Percentiles rank a stretch among this genome's conserved stretches.
phyloP scores from a whole-genome alignment of 2,888 invertebrate genomes.

The Cistogaster globosa region DNA sequence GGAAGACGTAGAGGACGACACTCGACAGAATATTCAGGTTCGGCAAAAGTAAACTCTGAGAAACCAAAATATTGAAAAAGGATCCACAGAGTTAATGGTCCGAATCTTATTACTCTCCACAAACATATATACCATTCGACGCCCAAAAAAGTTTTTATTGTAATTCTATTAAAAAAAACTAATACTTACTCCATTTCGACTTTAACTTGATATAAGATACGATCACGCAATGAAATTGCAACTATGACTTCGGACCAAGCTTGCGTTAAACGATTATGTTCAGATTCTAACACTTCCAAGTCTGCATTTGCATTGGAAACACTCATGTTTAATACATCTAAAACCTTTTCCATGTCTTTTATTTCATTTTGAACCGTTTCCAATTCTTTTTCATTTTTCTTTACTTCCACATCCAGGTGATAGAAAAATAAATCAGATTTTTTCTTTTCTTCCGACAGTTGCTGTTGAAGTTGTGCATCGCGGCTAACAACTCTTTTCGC shows the following conservation, averaged over 20 bases:
- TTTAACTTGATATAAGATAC: slow-evolving; percentile 86
- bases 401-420: slow-evolving; percentile 87
- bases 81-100: too few relatives aligned
- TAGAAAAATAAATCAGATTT: slow-evolving; percentile 87
- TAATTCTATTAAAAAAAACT: neutral
- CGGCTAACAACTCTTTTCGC: slow-evolving; percentile 81
- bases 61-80: too few relatives aligned
- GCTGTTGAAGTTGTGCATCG: slow-evolving; percentile 81
- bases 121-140: too few relatives aligned
- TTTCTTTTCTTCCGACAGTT: slow-evolving; percentile 80
- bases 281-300: slow-evolving; percentile 88
- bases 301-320: slow-evolving; percentile 89
- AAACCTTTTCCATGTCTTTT: slow-evolving; percentile 86
- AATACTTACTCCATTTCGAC: slow-evolving; percentile 85
- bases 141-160: too few relatives aligned
- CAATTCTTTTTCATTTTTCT: slow-evolving; percentile 87
- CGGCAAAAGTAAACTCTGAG: too few relatives aligned
- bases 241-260: slow-evolving; percentile 90
- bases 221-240: slow-evolving; percentile 88
- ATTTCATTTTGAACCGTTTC: slow-evolving; percentile 85
- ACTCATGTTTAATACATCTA: slow-evolving; percentile 85
- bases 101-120: too few relatives aligned
- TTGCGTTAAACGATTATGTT: slow-evolving; percentile 87
- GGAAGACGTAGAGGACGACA: too few relatives aligned
- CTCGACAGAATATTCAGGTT: too few relatives aligned